These are phyloP conservation scores for Crocidura indochinensis DNA, from an alignment of 2,797 vertebrate genomes.

Conservation along the genomic window DNA sequence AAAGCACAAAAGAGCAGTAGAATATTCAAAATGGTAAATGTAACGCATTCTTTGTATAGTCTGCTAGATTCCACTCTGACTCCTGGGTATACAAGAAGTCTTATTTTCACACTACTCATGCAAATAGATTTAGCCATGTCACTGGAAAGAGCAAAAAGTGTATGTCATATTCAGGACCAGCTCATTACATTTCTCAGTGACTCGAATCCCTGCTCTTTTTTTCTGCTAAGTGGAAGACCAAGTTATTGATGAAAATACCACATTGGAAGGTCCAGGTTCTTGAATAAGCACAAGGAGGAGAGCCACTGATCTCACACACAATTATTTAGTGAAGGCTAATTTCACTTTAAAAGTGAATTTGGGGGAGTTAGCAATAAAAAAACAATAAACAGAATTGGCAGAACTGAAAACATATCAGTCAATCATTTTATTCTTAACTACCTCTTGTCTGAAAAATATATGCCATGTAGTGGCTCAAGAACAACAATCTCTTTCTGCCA, in stretches of 20 bases:
- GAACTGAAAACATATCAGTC: background rate
- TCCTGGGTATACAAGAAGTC: background rate
- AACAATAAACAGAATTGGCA: conserved; percentile 2
- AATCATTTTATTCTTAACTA: too few relatives aligned
- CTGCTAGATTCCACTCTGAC: conserved; percentile 26
- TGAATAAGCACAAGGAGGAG: background rate
- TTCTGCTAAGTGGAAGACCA: background rate
- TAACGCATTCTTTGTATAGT: background rate
- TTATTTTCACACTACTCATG: background rate
- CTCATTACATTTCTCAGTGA: background rate
- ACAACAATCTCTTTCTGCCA: background rate
- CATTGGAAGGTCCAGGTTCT: background rate
- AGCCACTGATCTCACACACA: background rate
- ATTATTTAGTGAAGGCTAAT: conserved; percentile 6
- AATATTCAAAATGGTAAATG: background rate
- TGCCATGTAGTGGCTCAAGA: too few relatives aligned
- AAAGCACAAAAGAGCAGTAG: conserved; percentile 20
- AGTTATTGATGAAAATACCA: background rate
- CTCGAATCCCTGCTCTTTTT: background rate
- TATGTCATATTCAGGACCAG: background rate
- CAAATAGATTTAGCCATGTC: background rate
- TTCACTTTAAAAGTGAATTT: background rate
- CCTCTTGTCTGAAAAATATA: too few relatives aligned
- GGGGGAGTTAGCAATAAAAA: background rate
- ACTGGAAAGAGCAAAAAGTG: background rate